These are phyloP conservation scores for Dinocampus coccinellae DNA, from an alignment of 2,888 invertebrate species.

Conservation along the genomic window DNA sequence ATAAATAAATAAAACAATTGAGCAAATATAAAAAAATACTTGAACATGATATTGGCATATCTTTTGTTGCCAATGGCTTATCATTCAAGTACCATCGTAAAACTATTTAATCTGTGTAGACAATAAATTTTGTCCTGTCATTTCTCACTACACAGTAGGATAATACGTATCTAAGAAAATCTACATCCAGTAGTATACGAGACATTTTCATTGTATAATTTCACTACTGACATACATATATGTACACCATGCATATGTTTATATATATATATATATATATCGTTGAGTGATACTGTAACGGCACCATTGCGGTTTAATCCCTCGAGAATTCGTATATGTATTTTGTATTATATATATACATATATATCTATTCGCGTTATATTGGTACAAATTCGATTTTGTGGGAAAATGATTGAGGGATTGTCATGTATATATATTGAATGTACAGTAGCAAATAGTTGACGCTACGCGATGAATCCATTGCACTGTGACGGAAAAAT, in stretches of 20 bases:
- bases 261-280: neutral
- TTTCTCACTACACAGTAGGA: constrained; percentile 20
- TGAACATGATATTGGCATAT: constrained; percentile 20
- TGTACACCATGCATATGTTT: constrained; percentile 2
- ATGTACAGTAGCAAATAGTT: constrained; percentile 6
- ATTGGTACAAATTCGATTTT: constrained; percentile 3
- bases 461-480: neutral
- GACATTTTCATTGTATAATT: constrained; percentile 33
- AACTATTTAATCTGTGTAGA: constrained; percentile 34
- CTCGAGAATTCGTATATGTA: constrained; percentile 25
- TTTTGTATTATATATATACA: neutral
- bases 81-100: constrained; percentile 27
- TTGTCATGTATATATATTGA: neutral
- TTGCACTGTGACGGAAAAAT: constrained; percentile 8
- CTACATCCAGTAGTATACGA: neutral
- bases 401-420: constrained; percentile 12
- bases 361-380: neutral
- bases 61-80: constrained; percentile 14
- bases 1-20: no score
- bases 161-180: constrained; percentile 21
- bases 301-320: constrained; percentile 35
- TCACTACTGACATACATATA: constrained; percentile 29
- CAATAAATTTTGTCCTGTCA: constrained; percentile 49
- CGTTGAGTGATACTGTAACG: constrained; percentile 16
- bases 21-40: constrained; percentile 16